Conservation (phyloP, 2,888 invertebrate genomes). For the Acanthacorydalis orientalis region DNA sequence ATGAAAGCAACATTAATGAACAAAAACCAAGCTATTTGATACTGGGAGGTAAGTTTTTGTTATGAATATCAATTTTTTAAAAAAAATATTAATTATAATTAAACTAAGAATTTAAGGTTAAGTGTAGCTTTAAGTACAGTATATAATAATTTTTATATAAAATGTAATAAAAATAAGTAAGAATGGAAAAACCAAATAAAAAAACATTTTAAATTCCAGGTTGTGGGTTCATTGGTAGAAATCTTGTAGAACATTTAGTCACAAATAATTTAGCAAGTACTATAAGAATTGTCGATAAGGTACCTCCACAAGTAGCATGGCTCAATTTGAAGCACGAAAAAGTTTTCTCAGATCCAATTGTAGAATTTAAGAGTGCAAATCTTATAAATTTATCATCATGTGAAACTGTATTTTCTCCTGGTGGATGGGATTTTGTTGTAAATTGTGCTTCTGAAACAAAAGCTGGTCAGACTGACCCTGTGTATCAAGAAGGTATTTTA, state of each 20-base stretch:
- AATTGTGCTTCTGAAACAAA: constrained; percentile 90
- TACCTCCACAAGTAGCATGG: constrained; percentile 86
- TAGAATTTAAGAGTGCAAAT: constrained; percentile 84
- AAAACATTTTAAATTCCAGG: constrained; percentile 34
- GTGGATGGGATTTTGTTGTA: constrained; percentile 61
- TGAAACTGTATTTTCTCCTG: constrained; percentile 51
- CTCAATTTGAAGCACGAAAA: constrained; percentile 56
- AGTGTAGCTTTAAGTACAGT: too few species aligned
- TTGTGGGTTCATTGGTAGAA: constrained; percentile 86
- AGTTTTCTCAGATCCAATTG: constrained; percentile 54
- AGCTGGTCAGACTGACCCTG: constrained; percentile 72
- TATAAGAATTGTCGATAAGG: constrained; percentile 77
- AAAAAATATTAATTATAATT: neutral
- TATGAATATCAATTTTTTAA: neutral
- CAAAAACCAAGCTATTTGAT: constrained; percentile 16
- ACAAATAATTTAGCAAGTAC: constrained; percentile 56
- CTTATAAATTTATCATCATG: constrained; percentile 77
- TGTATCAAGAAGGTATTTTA: constrained; percentile 77
- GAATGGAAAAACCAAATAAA: too few species aligned
- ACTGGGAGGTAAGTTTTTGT: constrained; percentile 15
- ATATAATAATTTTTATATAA: too few species aligned
- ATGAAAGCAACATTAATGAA: neutral
- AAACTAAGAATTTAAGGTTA: neutral
- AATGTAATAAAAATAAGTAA: too few species aligned
- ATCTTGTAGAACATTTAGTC: constrained; percentile 67